phyloP scores from a whole-genome alignment of 2,888 invertebrate genomes.

The Scelioninae gen. 1 region DNA sequence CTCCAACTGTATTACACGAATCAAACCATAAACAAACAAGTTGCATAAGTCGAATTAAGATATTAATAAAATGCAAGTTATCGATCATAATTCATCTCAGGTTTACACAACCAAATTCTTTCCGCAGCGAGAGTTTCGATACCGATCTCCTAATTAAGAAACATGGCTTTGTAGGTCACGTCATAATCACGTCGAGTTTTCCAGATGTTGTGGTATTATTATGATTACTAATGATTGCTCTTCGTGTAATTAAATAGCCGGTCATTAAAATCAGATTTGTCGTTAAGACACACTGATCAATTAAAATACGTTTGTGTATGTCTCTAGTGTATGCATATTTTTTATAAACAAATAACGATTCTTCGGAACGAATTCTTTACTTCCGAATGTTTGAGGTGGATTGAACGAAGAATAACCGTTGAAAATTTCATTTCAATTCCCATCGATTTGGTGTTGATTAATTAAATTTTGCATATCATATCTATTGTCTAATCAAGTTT shows the following conservation, averaged over 20 bases:
- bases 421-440: no score
- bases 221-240: slow-evolving; percentile 48
- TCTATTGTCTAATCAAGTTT: no score
- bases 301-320: no score
- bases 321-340: no score
- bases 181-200: slow-evolving; percentile 55
- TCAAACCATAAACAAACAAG: background rate
- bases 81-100: slow-evolving; percentile 2
- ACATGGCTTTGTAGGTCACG: slow-evolving; percentile 39
- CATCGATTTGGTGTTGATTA: no score
- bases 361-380: no score
- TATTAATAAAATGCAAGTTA: background rate
- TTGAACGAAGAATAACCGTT: no score
- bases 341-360: no score
- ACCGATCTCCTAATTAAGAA: slow-evolving; percentile 46
- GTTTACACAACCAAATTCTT: slow-evolving; percentile 45
- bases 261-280: slow-evolving; percentile 39
- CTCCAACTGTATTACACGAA: no score
- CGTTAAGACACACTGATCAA: no score
- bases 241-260: slow-evolving; percentile 32
- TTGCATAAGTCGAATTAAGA: background rate
- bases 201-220: slow-evolving; percentile 42
- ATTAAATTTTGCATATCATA: no score
- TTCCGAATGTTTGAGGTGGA: no score
- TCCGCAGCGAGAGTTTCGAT: slow-evolving; percentile 36